These are phyloP conservation scores for Meriones psammophilus DNA, from an alignment of 2,797 vertebrate species.

Conservation along the genomic window DNA sequence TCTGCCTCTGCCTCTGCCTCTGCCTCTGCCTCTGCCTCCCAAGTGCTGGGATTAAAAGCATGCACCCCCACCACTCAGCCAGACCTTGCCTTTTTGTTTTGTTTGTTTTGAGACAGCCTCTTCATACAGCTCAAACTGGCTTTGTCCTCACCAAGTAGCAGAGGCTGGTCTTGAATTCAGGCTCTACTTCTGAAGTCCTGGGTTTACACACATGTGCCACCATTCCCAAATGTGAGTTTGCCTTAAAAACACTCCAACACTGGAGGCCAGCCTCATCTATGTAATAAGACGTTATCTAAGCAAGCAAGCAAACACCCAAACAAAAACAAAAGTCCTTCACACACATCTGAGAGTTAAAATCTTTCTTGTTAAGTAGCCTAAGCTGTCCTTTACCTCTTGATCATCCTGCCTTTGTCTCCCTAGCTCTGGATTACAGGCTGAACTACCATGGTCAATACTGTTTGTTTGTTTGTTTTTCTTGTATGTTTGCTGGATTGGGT, in stretches of 20 bases:
- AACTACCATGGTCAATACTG: background rate
- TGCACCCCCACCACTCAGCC: no score
- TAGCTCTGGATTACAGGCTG: background rate
- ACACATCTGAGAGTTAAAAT: background rate
- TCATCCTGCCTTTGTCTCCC: background rate
- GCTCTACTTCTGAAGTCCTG: background rate
- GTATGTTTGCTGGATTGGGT: background rate
- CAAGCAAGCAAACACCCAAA: background rate
- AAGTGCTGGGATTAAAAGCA: no score
- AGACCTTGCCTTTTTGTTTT: background rate
- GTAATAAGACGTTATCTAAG: background rate
- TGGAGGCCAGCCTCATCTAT: background rate
- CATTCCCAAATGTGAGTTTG: background rate
- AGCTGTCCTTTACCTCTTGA: background rate
- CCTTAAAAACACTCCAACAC: background rate
- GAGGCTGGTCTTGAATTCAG: background rate
- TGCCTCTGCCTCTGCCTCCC: no score
- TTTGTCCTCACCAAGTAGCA: background rate
- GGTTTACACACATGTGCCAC: background rate
- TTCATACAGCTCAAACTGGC: background rate
- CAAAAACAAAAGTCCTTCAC: background rate
- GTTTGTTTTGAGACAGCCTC: background rate
- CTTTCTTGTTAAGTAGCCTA: background rate
- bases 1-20: no score
- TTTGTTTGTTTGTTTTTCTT: background rate